These are phyloP conservation scores for Rhysida immarginata DNA, from an alignment of 1,140 invertebrate species.

Conservation along the genomic window DNA sequence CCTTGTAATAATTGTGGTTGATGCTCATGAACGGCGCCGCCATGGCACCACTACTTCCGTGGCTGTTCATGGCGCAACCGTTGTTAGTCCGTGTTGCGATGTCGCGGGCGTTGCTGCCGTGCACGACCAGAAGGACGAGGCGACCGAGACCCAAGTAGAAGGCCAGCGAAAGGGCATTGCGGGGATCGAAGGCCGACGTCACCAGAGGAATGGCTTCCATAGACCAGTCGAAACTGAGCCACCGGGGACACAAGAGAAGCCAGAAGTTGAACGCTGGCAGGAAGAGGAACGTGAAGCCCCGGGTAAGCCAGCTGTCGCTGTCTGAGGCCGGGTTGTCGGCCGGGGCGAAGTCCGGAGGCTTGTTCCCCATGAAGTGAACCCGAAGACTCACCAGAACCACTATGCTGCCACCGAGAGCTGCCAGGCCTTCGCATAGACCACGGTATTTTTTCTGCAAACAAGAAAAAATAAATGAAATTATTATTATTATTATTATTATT, in stretches of 20 bases:
- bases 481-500: conserved; percentile 1
- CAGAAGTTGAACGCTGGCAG: conserved; percentile 72
- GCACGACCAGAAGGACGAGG: conserved; percentile 11
- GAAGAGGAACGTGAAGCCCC: conserved; percentile 65
- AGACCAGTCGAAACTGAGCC: conserved; percentile 86
- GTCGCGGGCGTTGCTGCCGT: conserved; percentile 5
- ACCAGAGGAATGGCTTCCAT: conserved; percentile 82
- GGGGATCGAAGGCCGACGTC: conserved; percentile 47
- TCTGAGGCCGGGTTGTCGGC: conserved; percentile 33
- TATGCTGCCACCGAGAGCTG: conserved; percentile 40
- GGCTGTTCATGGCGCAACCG: background rate
- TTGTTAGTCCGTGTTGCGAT: background rate
- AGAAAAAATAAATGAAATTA: conserved; percentile 10
- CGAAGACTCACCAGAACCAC: conserved; percentile 23
- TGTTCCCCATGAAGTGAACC: conserved; percentile 22
- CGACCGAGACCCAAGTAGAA: conserved; percentile 41
- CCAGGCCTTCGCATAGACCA: conserved; percentile 39
- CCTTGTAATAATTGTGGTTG: background rate
- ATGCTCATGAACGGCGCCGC: background rate
- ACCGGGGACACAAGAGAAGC: conserved; percentile 61
- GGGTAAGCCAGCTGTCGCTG: conserved; percentile 19
- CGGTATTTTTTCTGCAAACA: conserved; percentile 38
- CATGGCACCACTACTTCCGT: background rate
- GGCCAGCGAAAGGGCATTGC: conserved; percentile 51
- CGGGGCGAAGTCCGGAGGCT: conserved; percentile 25